A percentile compares a stretch with the other conserved stretches of the same genome.
phyloP scores from a whole-genome alignment of 2,797 vertebrate species.

The Bothrops alternatus region DNA sequence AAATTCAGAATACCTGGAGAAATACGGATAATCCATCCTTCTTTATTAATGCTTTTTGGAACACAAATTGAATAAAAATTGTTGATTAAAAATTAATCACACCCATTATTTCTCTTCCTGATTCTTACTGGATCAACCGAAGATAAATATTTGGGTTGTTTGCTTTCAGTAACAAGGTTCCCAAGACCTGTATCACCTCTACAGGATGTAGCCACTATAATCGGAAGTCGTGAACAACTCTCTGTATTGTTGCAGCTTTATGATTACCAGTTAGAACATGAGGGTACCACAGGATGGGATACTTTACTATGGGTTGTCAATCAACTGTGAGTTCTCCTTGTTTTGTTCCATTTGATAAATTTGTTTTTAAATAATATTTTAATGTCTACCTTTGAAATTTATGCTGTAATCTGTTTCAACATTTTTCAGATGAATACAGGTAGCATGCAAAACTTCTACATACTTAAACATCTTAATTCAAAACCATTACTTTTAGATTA shows the following conservation, averaged over 20 bases:
- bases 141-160: constrained; percentile 5
- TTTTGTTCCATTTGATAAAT: background rate
- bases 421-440: background rate
- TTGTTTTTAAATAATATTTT: background rate
- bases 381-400: background rate
- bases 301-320: constrained; percentile 97
- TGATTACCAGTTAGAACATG: constrained; percentile 92
- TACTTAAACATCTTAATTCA: background rate
- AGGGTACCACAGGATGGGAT: constrained; percentile 97
- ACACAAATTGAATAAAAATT: background rate
- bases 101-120: background rate
- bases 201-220: constrained; percentile 90
- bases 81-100: background rate
- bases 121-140: background rate
- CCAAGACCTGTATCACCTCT: constrained; percentile 91
- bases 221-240: constrained; percentile 91
- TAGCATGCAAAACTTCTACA: background rate
- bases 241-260: constrained; percentile 88
- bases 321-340: constrained; percentile 85
- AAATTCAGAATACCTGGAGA: background rate
- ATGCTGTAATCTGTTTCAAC: background rate
- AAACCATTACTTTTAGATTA: background rate
- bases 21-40: background rate
- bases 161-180: constrained; percentile 89
- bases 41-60: background rate